Evolutionary conservation across 2,888 invertebrate species (phyloP).

Genomic region (Drosophila hawaiiensis): DNA sequence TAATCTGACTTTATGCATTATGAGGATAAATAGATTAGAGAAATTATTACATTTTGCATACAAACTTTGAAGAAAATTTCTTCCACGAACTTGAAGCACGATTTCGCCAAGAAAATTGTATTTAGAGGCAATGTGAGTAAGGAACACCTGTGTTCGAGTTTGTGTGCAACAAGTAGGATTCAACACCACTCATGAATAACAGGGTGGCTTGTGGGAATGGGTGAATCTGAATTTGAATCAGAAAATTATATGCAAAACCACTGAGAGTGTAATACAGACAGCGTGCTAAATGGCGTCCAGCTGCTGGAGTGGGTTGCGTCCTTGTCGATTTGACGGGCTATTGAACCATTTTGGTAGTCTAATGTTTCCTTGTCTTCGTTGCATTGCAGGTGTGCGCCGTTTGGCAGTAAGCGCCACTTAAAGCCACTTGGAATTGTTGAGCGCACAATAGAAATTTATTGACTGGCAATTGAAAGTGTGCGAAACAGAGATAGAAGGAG

Average conservation of each 20-base stretch:
- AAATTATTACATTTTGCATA: background rate
- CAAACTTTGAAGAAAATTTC: background rate
- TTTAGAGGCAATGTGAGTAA: slow-evolving; percentile 12
- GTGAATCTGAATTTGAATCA: slow-evolving; percentile 53
- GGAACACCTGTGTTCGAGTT: slow-evolving; percentile 23
- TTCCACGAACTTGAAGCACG: background rate
- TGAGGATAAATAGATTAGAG: background rate
- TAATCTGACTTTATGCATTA: background rate
- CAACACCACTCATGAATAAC: slow-evolving; percentile 44
- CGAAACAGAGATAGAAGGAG: background rate
- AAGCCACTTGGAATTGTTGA: slow-evolving; percentile 50
- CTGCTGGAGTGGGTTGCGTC: slow-evolving; percentile 29
- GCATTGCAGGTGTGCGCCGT: slow-evolving; percentile 57
- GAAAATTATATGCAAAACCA: slow-evolving; percentile 68
- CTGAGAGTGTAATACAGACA: slow-evolving; percentile 16
- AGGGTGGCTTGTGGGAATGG: slow-evolving; percentile 24
- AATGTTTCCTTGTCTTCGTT: slow-evolving; percentile 26
- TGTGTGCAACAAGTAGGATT: slow-evolving; percentile 55
- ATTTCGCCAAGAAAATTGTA: slow-evolving; percentile 3
- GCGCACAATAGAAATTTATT: slow-evolving; percentile 51
- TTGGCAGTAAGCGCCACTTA: slow-evolving; percentile 66
- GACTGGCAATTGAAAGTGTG: slow-evolving; percentile 39
- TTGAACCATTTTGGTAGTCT: slow-evolving; percentile 47
- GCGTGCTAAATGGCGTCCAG: slow-evolving; percentile 4
- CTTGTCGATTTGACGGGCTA: slow-evolving; percentile 59